Conservation (phyloP, 2,797 vertebrate species). For the Darevskia nairensis region DNA sequence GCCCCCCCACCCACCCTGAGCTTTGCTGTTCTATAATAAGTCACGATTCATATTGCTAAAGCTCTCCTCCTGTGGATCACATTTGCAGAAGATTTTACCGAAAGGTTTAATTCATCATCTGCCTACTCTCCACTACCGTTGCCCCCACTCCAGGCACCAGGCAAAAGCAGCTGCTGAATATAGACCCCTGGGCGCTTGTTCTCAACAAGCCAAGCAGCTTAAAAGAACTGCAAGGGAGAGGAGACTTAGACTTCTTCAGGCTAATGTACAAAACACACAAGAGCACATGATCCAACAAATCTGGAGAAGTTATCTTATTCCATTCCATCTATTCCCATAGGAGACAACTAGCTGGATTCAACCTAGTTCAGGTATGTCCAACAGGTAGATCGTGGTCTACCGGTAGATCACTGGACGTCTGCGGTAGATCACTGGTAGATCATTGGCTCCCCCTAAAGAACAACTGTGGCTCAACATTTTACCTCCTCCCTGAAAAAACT, state of each 20-base stretch:
- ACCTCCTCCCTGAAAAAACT: too few species aligned
- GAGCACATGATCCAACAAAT: background rate
- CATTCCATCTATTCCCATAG: too few species aligned
- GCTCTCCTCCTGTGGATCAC: background rate
- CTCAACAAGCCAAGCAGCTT: background rate
- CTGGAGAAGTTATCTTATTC: background rate
- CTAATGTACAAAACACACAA: background rate
- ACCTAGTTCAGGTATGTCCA: too few species aligned
- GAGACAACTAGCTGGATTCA: too few species aligned
- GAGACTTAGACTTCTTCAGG: background rate
- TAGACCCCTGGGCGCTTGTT: too few species aligned
- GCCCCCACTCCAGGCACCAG: constrained; percentile 12
- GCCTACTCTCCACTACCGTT: too few species aligned
- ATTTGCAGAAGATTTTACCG: background rate
- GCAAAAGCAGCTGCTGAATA: background rate
- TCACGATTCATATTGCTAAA: constrained; percentile 22
- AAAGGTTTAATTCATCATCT: background rate
- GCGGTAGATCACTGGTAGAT: too few species aligned
- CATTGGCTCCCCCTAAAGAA: too few species aligned
- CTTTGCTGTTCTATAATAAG: background rate
- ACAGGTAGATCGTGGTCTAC: too few species aligned
- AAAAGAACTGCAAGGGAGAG: too few species aligned
- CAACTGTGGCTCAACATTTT: too few species aligned
- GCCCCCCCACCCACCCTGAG: background rate
- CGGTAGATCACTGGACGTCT: too few species aligned